These are phyloP conservation scores for Petrophora chlorosata DNA, from an alignment of 2,888 invertebrate genomes.

Conservation along the genomic window DNA sequence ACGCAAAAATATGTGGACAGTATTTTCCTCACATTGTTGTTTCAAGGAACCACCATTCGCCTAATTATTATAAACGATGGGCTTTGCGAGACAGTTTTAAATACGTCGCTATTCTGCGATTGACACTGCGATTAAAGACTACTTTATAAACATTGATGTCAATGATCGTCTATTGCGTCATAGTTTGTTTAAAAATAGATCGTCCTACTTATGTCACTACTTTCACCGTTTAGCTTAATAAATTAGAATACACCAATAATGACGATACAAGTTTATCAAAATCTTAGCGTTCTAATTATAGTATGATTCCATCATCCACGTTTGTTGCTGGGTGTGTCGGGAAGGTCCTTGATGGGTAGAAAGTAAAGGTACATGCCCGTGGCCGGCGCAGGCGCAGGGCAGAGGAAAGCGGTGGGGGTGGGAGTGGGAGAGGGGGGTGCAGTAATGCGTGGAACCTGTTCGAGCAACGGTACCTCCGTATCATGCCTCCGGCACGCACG, in stretches of 20 bases:
- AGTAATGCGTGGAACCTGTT: constrained; percentile 74
- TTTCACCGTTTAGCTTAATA: not conserved
- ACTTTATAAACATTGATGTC: too few relatives aligned
- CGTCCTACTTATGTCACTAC: not conserved
- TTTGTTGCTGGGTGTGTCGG: constrained; percentile 48
- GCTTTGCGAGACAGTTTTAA: not conserved
- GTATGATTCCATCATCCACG: not conserved
- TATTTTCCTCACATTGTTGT: constrained; percentile 40
- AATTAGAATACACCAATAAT: not conserved
- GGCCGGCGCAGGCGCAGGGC: constrained; percentile 32
- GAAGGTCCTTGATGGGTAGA: constrained; percentile 79
- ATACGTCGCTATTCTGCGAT: not conserved
- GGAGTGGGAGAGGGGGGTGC: constrained; percentile 40
- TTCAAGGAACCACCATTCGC: constrained; percentile 30
- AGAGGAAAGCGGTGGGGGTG: constrained; percentile 35
- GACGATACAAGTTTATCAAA: constrained; percentile 1
- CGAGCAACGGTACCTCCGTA: constrained; percentile 74
- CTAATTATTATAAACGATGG: constrained; percentile 41
- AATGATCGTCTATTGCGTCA: not conserved
- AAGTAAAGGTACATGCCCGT: constrained; percentile 76
- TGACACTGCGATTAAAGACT: too few relatives aligned
- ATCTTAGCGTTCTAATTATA: not conserved
- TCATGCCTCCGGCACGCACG: constrained; percentile 68
- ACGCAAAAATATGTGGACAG: constrained; percentile 50
- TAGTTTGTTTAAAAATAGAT: not conserved